Evolutionary conservation across 2,888 invertebrate genomes (phyloP).

Genomic region (Caenorhabditis auriculariae): DNA sequence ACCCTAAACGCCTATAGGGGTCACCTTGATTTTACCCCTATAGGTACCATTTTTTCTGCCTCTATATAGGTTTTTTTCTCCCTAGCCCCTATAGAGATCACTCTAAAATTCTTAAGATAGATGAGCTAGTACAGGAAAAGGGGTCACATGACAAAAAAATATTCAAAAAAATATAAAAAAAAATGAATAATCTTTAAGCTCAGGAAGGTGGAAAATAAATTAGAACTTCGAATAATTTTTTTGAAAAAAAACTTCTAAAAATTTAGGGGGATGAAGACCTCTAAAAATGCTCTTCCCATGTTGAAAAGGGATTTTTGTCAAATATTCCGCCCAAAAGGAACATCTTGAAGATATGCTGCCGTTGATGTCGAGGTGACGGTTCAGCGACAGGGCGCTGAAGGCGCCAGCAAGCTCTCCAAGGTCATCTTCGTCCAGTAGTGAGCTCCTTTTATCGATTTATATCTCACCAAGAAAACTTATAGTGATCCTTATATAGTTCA

Average conservation of each 20-base stretch:
- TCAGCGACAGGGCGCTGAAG: slow-evolving; percentile 63
- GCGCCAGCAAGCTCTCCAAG: slow-evolving; percentile 58
- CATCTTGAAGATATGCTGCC: slow-evolving; percentile 54
- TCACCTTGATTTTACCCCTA: no score
- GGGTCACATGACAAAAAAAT: neutral
- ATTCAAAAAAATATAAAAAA: no score
- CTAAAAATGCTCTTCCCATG: neutral
- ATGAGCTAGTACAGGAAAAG: neutral
- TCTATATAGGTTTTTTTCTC: no score
- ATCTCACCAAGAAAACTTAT: no score
- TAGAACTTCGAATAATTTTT: no score
- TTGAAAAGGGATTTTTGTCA: neutral
- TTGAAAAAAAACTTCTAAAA: no score
- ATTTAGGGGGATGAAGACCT: neutral
- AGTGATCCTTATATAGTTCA: no score
- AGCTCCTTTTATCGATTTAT: slow-evolving; percentile 19
- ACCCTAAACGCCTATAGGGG: no score
- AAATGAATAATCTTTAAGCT: no score
- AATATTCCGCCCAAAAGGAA: neutral
- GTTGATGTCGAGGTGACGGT: slow-evolving; percentile 63
- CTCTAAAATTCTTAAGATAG: neutral
- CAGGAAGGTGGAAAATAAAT: no score
- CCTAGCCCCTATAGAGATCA: no score
- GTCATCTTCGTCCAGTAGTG: slow-evolving; percentile 64
- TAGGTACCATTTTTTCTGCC: no score